These are phyloP conservation scores for Marasmarcha lunaedactyla DNA, from an alignment of 2,888 invertebrate genomes.

Conservation along the genomic window DNA sequence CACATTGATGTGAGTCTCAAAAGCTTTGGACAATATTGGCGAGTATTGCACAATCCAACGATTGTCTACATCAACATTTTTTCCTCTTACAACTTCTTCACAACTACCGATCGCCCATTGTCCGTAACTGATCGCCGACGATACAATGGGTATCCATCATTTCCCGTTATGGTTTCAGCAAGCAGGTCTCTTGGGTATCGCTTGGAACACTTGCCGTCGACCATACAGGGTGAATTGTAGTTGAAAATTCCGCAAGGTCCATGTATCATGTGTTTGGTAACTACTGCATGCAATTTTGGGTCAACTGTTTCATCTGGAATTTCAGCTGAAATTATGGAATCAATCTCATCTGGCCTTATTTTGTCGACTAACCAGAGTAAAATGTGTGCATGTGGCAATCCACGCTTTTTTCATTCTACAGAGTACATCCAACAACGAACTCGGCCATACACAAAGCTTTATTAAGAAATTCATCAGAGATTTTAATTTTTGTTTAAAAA, in stretches of 20 bases:
- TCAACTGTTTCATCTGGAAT: conserved; percentile 17
- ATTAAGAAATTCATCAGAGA: conserved; percentile 9
- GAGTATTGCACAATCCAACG: too few relatives aligned
- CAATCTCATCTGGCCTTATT: conserved; percentile 17
- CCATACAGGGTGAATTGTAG: conserved; percentile 4
- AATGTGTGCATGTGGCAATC: too few relatives aligned
- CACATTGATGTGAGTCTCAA: too few relatives aligned
- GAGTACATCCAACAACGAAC: conserved; percentile 19
- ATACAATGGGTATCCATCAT: too few relatives aligned
- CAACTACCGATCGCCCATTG: conserved; percentile 1
- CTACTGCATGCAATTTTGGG: conserved; percentile 6
- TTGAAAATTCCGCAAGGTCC: conserved; percentile 5
- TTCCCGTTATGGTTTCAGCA: conserved; percentile 3
- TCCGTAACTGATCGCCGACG: conserved; percentile 5
- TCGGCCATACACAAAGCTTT: conserved; percentile 7
- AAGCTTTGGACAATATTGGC: too few relatives aligned
- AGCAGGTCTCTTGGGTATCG: conserved; percentile 1
- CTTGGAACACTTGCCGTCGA: conserved; percentile 5
- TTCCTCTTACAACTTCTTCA: background rate
- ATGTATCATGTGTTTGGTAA: conserved; percentile 2
- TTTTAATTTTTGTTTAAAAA: conserved; percentile 13
- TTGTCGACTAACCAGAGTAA: conserved; percentile 16
- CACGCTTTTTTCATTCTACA: conserved; percentile 19
- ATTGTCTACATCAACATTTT: too few relatives aligned
- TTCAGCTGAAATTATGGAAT: conserved; percentile 16